Evolutionary conservation across 1,140 invertebrate genomes (phyloP), one percentile per base, ranked within the genome.

Genomic region (Achatina immaculata): DNA sequence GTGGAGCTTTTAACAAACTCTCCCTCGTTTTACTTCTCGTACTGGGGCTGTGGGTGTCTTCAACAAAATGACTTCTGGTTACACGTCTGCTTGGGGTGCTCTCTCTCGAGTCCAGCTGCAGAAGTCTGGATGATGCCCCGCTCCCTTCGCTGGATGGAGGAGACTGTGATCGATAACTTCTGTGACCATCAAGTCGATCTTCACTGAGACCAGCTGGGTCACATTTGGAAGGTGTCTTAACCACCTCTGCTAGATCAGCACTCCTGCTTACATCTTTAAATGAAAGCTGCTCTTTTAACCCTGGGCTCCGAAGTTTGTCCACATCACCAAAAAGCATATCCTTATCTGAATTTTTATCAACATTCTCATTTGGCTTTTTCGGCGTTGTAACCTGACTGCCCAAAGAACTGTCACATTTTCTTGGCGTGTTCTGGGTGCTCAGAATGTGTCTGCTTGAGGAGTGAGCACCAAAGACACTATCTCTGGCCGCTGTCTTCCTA

Each of bases 31-130:
- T 38, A 7, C 40, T 40, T 1, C 78, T 24, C 7, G 78, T 72
- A 31, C 48, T 66, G 62, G 68, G 78, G 40, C 66, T 80, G 0
- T 40, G n/a, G 31, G 45, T 21, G 3, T 72, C 78, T 62, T 80
- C 78, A 4, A 34, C 42, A 9, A 80, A 36, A 24, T 85, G 85
- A 78, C 87, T 88, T 28, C 87, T 74, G 1, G 87, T 88, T 11
- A 87, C 78, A 21, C 86, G 81, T 21, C 65, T 68, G 45, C 83
- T 83, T 4, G 81, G 86, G 78, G 85, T 86, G 71, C 75, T 83
- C n/a, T 85, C 82, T 69, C 81, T 43, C 0, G 81, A 79, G 40
- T 80, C 76, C 19, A 36, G 58, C 16, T 73, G 78, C 1, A 65
- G 21, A 9, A 48, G 43, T 34, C 51, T 51, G 1, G 42, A 31